phyloP scores from a whole-genome alignment of 1,140 invertebrate genomes.

The Heliconius nattereri region DNA sequence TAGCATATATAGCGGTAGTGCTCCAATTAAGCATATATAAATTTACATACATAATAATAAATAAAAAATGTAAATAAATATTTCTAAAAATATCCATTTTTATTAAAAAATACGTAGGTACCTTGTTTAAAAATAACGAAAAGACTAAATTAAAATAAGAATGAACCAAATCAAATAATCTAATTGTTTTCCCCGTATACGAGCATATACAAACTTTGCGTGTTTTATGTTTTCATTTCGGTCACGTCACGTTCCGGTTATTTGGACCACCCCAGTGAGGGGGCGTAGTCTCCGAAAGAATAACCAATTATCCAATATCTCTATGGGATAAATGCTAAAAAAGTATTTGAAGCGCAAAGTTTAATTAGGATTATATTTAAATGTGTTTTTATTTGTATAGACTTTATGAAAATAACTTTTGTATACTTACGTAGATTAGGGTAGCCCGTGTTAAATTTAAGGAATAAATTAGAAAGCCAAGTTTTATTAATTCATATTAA shows the following conservation, averaged over 20 bases:
- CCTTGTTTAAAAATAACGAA: too few relatives aligned
- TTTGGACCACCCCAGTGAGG: not conserved
- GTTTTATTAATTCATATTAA: too few relatives aligned
- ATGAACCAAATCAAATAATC: not conserved
- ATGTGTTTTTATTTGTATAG: not conserved
- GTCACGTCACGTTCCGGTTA: not conserved
- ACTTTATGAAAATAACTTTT: not conserved
- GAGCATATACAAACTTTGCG: not conserved
- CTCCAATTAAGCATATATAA: too few relatives aligned
- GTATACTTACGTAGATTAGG: too few relatives aligned
- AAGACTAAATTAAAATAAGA: too few relatives aligned
- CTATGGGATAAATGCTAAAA: not conserved
- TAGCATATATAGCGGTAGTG: too few relatives aligned
- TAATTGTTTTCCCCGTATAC: not conserved
- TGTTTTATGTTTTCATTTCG: slow-evolving; percentile 11
- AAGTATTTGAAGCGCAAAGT: not conserved
- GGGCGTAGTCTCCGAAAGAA: not conserved
- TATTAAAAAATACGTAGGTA: too few relatives aligned
- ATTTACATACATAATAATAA: too few relatives aligned
- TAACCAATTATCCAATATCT: not conserved
- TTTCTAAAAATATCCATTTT: too few relatives aligned
- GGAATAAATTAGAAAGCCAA: too few relatives aligned
- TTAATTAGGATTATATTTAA: not conserved
- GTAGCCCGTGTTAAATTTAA: too few relatives aligned
- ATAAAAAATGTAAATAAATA: too few relatives aligned